Percentiles rank a stretch among this genome's conserved stretches.
phyloP scores from a whole-genome alignment of 1,140 invertebrate species.

The Antheraea mylitta region DNA sequence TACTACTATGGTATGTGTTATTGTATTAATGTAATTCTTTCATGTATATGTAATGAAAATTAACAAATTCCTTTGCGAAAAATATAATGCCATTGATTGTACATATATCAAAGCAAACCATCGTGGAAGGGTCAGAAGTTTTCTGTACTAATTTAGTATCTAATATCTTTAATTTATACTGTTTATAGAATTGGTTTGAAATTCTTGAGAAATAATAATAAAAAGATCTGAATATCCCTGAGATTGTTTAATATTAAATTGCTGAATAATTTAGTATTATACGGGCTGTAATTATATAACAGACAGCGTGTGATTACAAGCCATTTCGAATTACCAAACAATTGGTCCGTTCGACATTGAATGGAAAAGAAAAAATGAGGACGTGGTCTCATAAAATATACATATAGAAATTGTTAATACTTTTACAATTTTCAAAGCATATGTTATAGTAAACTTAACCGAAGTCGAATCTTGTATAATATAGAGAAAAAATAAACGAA shows the following conservation, averaged over 20 bases:
- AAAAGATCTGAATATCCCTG: background rate
- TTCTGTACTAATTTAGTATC: background rate
- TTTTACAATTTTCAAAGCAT: background rate
- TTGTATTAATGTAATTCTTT: too few relatives aligned
- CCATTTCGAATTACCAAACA: conserved; percentile 56
- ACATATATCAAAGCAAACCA: too few relatives aligned
- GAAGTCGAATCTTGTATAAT: background rate
- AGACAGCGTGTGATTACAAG: conserved; percentile 52
- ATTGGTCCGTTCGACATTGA: conserved; percentile 21
- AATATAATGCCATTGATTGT: too few relatives aligned
- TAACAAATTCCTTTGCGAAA: too few relatives aligned
- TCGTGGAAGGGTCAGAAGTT: background rate
- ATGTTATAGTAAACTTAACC: background rate
- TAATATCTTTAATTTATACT: background rate
- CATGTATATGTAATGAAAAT: too few relatives aligned
- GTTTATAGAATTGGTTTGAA: background rate
- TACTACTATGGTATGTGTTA: too few relatives aligned
- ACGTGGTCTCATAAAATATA: background rate
- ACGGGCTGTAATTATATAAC: conserved; percentile 41
- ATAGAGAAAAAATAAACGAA: conserved; percentile 8
- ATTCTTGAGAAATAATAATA: background rate
- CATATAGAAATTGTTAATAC: background rate
- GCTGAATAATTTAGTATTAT: conserved; percentile 56
- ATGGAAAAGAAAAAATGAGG: conserved; percentile 11
- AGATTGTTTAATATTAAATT: conserved; percentile 10